phyloP scores from a whole-genome alignment of 2,113 vertebrate genomes.

The Ranitomeya imitator region DNA sequence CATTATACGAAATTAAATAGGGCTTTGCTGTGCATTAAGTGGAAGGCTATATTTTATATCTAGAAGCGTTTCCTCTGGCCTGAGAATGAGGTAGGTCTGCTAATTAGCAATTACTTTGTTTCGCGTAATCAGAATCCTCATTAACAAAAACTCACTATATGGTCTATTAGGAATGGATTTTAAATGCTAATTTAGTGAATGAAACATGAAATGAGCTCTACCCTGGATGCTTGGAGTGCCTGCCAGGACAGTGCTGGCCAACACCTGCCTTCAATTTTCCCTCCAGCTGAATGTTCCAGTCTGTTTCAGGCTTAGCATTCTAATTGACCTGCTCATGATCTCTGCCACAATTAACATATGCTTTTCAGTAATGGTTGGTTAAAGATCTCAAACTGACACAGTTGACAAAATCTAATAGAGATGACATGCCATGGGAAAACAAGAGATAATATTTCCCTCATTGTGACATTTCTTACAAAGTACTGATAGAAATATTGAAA shows the following conservation, averaged over 20 bases:
- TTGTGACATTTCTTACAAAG: conserved; percentile 34
- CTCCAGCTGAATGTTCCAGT: conserved; percentile 87
- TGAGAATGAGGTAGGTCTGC: conserved; percentile 77
- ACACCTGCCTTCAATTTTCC: conserved; percentile 83
- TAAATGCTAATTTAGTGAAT: conserved; percentile 86
- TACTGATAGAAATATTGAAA: conserved; percentile 37
- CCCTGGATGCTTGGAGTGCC: conserved; percentile 75
- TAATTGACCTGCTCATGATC: conserved; percentile 96
- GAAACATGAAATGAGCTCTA: conserved; percentile 84
- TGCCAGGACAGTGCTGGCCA: conserved; percentile 76
- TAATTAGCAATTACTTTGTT: conserved; percentile 83
- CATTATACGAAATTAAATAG: conserved; percentile 61
- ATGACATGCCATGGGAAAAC: conserved; percentile 75
- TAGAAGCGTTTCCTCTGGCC: conserved; percentile 71
- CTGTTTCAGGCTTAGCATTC: conserved; percentile 85
- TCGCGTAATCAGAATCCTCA: conserved; percentile 84
- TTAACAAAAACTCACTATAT: conserved; percentile 83
- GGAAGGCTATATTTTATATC: conserved; percentile 60
- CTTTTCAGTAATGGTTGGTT: conserved; percentile 95
- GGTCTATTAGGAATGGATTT: conserved; percentile 83
- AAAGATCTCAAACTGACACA: conserved; percentile 82
- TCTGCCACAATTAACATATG: conserved; percentile 95
- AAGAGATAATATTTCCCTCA: conserved; percentile 64
- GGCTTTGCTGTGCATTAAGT: conserved; percentile 56
- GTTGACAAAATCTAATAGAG: conserved; percentile 84